A percentile compares a stretch with the other conserved stretches of the same genome.
phyloP scores from a whole-genome alignment of 2,113 vertebrate species.

The Uropsilus gracilis region DNA sequence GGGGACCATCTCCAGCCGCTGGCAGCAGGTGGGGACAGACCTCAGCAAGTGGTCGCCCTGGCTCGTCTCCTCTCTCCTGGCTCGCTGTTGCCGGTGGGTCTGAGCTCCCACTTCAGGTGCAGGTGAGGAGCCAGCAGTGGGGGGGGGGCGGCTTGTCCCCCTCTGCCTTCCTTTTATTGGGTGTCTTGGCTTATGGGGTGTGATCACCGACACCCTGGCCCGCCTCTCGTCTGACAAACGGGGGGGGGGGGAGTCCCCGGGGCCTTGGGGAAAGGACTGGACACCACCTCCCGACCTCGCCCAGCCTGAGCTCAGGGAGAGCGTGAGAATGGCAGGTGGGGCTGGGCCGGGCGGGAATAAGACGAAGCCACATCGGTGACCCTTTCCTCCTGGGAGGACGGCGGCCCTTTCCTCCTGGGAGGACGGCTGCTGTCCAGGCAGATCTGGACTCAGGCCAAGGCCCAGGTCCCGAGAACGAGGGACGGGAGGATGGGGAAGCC shows the following conservation, averaged over 20 bases:
- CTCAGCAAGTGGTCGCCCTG: too few species aligned
- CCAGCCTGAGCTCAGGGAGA: too few species aligned
- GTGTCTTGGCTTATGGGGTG: background rate
- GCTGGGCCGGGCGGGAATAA: background rate
- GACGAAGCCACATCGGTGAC: background rate
- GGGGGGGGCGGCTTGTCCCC: too few species aligned
- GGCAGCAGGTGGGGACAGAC: too few species aligned
- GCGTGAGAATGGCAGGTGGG: background rate
- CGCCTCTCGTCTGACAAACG: background rate
- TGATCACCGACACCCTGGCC: background rate
- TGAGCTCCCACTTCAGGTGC: too few species aligned
- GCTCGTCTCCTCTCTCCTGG: too few species aligned
- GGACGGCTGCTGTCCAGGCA: background rate
- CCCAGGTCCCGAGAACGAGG: too few species aligned
- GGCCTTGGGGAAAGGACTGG: accelerated
- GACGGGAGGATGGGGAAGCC: too few species aligned
- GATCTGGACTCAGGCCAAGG: background rate
- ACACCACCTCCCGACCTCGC: too few species aligned
- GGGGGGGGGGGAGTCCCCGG: background rate
- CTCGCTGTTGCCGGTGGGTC: too few species aligned
- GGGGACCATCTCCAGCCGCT: too few species aligned
- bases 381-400: background rate
- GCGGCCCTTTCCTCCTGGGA: background rate
- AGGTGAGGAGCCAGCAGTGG: too few species aligned
- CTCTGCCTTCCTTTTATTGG: background rate